Base-by-base conservation (phyloP, 2,888 invertebrate genomes). In the Alloscopus bannaensis region DNA sequence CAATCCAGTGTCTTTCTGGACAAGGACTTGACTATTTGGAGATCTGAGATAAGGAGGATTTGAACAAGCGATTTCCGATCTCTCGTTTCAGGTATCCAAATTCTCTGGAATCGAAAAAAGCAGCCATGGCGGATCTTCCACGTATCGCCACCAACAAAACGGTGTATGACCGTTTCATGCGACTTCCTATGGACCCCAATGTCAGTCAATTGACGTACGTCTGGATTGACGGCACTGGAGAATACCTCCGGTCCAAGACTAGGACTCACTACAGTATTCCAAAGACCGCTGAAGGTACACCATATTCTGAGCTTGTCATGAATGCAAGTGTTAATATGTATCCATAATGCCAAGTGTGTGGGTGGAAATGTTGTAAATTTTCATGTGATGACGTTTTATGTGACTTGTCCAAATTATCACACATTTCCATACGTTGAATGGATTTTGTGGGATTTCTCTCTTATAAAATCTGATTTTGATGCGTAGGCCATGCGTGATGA, bases 201-300 rank as follows among this genome's bases (percentile, higher is more conserved):
- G 91, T 92, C 87, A 91, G 94, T 69, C 93, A 95, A 88, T 96
- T 94, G 50, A 95, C 95, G 66, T 98, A 98, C 89, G 91, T 97
- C 71, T 98, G 97, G 97, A 95, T 98, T 86, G 97, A 98, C 88
- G 97, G 97, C 26, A 93, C 94, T 18, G 97, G 95, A 26, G 96
- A 97, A 88, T 92, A 93, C 87, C 87, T 97, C 68, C 91, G 97
- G 79, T 94, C 94, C 89, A 98, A 98, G 89, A 96, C 96, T 83
- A 91, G 95, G 83, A 97, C 72, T 2, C 68, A 80, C 26, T 77
- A 65, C 22, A 36, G 28, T 0, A 13, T 36, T 4, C 36, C 69
- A 0, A 77, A 72, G 18, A 26, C 28, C 16, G 55, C 52, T 24
- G 77, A 82, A 70, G 80, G 82, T 82, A 66, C 55, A n/a, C n/a